Evolutionary conservation across 2,888 invertebrate genomes (phyloP).

Genomic region (Pocota personata): DNA sequence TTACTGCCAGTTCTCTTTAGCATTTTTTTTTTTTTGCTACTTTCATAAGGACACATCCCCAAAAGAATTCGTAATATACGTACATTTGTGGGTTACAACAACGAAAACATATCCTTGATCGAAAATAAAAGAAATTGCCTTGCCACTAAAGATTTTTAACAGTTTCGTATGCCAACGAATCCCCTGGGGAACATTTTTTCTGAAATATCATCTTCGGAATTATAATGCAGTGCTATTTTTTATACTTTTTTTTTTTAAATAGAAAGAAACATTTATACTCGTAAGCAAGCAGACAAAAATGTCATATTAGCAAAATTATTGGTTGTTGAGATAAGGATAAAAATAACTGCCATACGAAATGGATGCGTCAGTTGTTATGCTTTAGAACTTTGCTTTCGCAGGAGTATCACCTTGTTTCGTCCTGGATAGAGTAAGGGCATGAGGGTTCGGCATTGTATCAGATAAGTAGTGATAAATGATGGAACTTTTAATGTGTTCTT

Average conservation of each 20-base stretch:
- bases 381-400: not conserved
- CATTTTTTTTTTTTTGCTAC: too few relatives aligned
- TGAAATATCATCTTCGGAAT: constrained; percentile 55
- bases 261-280: constrained; percentile 8
- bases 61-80: constrained; percentile 1
- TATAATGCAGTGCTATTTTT: constrained; percentile 67
- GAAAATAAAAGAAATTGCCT: constrained; percentile 70
- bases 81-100: constrained; percentile 25
- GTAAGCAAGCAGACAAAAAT: constrained; percentile 54
- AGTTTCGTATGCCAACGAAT: constrained; percentile 46
- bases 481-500: constrained; percentile 67
- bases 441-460: constrained; percentile 48
- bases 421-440: not conserved
- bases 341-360: constrained; percentile 57
- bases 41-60: constrained; percentile 28
- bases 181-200: constrained; percentile 49
- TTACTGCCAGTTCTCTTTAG: constrained; percentile 14
- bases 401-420: constrained; percentile 50
- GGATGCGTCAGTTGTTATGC: constrained; percentile 42
- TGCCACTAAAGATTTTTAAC: constrained; percentile 70
- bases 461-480: constrained; percentile 73
- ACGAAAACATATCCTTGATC: constrained; percentile 61
- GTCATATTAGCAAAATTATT: constrained; percentile 73
- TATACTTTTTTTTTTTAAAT: constrained; percentile 20
- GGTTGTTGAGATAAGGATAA: constrained; percentile 68